Evolutionary conservation across 1,140 invertebrate species (phyloP).

Genomic region (Macrotrachela quadricornifera): DNA sequence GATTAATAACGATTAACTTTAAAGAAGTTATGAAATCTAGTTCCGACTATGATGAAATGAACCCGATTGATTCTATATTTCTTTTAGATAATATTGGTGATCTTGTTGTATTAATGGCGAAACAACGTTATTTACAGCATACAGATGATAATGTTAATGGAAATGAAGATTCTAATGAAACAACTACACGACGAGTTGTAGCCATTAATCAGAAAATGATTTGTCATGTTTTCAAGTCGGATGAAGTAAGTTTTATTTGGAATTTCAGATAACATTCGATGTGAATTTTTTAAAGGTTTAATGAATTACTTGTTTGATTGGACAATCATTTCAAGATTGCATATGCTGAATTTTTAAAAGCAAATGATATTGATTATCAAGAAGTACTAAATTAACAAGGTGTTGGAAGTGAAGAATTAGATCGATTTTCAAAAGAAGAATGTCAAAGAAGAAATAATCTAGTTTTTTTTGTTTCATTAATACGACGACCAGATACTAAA

Average conservation of each 20-base stretch:
- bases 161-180: no score
- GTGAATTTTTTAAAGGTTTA: constrained; percentile 47
- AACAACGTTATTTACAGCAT: constrained; percentile 45
- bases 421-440: constrained; percentile 98
- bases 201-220: constrained; percentile 56
- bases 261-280: not conserved
- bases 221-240: constrained; percentile 97
- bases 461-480: constrained; percentile 50
- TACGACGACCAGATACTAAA: constrained; percentile 93
- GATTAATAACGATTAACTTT: no score
- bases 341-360: constrained; percentile 98
- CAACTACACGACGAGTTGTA: no score
- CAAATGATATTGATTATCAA: constrained; percentile 99
- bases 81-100: constrained; percentile 98
- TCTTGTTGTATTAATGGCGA: constrained; percentile 87
- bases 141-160: no score
- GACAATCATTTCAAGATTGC: constrained; percentile 98
- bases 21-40: no score
- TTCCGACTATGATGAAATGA: no score
- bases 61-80: no score
- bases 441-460: no score
- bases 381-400: constrained; percentile 98
- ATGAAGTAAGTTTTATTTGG: constrained; percentile 45
- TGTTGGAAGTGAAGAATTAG: constrained; percentile 56
- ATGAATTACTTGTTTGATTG: constrained; percentile 96